These are phyloP conservation scores for Pangasius djambal DNA, from an alignment of 2,797 vertebrate species.

Conservation along the genomic window DNA sequence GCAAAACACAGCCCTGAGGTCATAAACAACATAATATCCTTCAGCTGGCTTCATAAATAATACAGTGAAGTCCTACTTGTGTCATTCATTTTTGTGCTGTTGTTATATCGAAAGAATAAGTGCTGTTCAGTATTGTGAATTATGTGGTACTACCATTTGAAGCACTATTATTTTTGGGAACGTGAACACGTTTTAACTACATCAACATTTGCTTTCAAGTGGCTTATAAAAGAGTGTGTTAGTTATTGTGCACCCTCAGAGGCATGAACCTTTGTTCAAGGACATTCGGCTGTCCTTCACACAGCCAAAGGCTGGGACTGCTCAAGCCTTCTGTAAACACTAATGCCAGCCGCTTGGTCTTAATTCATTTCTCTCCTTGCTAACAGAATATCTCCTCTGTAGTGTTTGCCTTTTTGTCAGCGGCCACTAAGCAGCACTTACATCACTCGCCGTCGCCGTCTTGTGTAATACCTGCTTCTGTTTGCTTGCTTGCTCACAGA, in stretches of 20 bases:
- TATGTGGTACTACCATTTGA: not conserved
- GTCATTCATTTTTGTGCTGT: conserved; percentile 14
- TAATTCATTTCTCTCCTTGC: conserved; percentile 12
- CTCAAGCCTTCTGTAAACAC: conserved; percentile 25
- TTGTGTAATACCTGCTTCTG: conserved; percentile 29
- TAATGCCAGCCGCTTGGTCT: not conserved
- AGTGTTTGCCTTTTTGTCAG: conserved; percentile 6
- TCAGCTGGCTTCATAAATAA: conserved; percentile 33
- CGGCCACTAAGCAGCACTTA: not conserved
- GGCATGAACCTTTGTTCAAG: conserved; percentile 31
- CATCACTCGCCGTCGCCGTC: not conserved
- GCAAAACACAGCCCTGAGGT: conserved; percentile 18
- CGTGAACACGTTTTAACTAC: not conserved
- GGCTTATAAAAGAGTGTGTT: conserved; percentile 12
- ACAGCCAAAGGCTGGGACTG: not conserved
- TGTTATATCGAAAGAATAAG: not conserved
- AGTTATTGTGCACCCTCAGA: not conserved
- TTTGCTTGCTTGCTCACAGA: conserved; percentile 76
- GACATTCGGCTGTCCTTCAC: conserved; percentile 2
- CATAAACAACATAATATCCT: conserved; percentile 21
- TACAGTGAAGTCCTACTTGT: conserved; percentile 1
- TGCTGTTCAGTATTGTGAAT: conserved; percentile 1
- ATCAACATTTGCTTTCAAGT: not conserved
- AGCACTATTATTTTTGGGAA: not conserved
- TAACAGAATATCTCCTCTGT: not conserved